phyloP scores from a whole-genome alignment of 2,888 invertebrate species.

The Chydorus sphaericus region DNA sequence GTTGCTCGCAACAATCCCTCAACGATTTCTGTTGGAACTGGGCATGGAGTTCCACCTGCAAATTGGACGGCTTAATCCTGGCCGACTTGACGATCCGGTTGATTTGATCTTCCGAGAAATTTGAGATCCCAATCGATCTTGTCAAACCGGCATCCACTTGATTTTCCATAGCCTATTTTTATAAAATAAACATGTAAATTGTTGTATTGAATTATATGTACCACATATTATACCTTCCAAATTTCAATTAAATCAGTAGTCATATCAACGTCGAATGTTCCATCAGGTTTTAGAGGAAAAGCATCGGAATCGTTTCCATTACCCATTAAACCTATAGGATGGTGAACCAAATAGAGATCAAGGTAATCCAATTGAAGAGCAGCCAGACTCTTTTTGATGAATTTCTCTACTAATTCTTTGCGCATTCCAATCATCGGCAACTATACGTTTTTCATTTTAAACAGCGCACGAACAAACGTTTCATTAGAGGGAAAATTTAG shows the following conservation, averaged over 20 bases:
- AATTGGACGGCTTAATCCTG: slow-evolving; percentile 33
- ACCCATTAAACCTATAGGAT: slow-evolving; percentile 22
- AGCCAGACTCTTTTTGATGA: slow-evolving; percentile 22
- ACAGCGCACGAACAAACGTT: background rate
- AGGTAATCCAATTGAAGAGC: slow-evolving; percentile 27
- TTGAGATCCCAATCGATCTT: slow-evolving; percentile 70
- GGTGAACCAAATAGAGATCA: slow-evolving; percentile 31
- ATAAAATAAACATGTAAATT: no score
- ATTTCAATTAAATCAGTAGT: slow-evolving; percentile 52
- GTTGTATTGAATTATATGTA: slow-evolving; percentile 26
- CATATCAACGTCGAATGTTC: slow-evolving; percentile 32
- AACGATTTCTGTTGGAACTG: slow-evolving; percentile 57
- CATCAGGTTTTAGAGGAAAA: background rate
- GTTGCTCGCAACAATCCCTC: slow-evolving; percentile 39
- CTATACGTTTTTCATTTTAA: no score
- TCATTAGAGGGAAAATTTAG: background rate
- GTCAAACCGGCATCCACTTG: slow-evolving; percentile 50
- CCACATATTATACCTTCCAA: slow-evolving; percentile 45
- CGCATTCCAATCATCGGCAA: slow-evolving; percentile 21
- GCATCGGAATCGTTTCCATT: slow-evolving; percentile 6
- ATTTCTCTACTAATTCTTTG: slow-evolving; percentile 17
- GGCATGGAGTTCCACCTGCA: slow-evolving; percentile 59
- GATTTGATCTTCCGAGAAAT: slow-evolving; percentile 61
- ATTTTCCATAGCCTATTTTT: slow-evolving; percentile 44
- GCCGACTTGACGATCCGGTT: slow-evolving; percentile 43